Percentiles rank a stretch among this genome's conserved stretches.
Evolutionary conservation across 2,888 invertebrate genomes (phyloP).

Genomic region (Acrobasis suavella): DNA sequence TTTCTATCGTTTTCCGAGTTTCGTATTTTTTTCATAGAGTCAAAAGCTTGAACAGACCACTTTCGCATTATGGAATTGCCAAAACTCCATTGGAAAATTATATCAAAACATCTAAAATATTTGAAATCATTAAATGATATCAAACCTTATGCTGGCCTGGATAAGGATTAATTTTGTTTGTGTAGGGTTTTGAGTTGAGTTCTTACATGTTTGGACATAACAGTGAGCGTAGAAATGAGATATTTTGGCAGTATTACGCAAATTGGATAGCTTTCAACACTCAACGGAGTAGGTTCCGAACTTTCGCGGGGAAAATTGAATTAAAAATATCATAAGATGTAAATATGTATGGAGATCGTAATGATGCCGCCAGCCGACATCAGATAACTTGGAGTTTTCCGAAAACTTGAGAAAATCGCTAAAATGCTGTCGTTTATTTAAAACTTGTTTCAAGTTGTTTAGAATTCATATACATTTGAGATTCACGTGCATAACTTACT

Average conservation of each 20-base stretch:
- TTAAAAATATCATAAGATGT: conserved; percentile 82
- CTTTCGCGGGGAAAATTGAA: conserved; percentile 81
- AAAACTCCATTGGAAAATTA: conserved; percentile 72
- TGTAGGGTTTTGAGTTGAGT: conserved; percentile 37
- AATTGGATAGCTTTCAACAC: conserved; percentile 83
- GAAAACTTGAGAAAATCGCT: conserved; percentile 18
- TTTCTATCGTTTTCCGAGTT: conserved; percentile 80
- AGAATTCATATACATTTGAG: neutral
- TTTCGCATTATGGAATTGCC: conserved; percentile 83
- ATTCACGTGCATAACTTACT: neutral
- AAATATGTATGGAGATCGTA: conserved; percentile 75
- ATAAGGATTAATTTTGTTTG: conserved; percentile 37
- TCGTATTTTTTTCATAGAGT: conserved; percentile 80
- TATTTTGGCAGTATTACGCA: conserved; percentile 83
- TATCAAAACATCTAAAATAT: conserved; percentile 48
- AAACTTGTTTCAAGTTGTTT: conserved; percentile 2
- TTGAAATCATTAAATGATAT: conserved; percentile 31
- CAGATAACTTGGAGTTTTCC: conserved; percentile 23
- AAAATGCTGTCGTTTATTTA: conserved; percentile 23
- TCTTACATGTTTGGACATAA: conserved; percentile 45
- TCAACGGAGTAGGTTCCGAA: conserved; percentile 81
- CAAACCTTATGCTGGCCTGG: conserved; percentile 34
- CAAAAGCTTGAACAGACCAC: conserved; percentile 83
- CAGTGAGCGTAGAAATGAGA: conserved; percentile 82
- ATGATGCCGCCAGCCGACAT: conserved; percentile 62